These are phyloP conservation scores for Lottia scabra DNA, from an alignment of 2,888 invertebrate species.

Conservation along the genomic window DNA sequence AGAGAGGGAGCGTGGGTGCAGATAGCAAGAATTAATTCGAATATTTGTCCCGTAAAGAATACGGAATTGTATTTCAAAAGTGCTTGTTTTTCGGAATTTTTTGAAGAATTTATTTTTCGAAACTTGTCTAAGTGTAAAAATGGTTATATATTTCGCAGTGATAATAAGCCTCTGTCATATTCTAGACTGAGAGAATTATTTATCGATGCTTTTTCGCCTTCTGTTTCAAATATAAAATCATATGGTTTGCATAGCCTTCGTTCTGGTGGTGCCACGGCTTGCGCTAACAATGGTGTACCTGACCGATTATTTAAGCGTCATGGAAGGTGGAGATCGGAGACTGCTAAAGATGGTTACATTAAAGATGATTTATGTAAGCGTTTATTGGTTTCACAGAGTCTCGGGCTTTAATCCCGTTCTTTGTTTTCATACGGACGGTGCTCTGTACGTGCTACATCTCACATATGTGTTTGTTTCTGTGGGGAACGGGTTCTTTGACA, in stretches of 20 bases:
- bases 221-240: constrained; percentile 18
- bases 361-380: not conserved
- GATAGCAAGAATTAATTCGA: constrained; percentile 12
- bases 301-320: constrained; percentile 26
- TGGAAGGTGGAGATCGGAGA: constrained; percentile 12
- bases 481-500: no score
- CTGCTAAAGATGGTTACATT: constrained; percentile 11
- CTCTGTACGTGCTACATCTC: no score
- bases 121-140: not conserved
- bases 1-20: constrained; percentile 21
- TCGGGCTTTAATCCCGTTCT: not conserved
- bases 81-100: not conserved
- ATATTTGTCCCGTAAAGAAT: not conserved
- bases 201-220: constrained; percentile 16
- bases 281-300: constrained; percentile 17
- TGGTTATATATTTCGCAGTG: constrained; percentile 5
- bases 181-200: constrained; percentile 19
- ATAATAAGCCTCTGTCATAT: constrained; percentile 13
- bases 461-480: no score
- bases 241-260: constrained; percentile 15
- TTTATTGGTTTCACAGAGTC: constrained; percentile 4
- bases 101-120: constrained; percentile 6
- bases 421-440: no score
- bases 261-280: constrained; percentile 20
- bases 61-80: not conserved